Conservation (phyloP, 2,113 vertebrate genomes). For the Camelus dromedarius region DNA sequence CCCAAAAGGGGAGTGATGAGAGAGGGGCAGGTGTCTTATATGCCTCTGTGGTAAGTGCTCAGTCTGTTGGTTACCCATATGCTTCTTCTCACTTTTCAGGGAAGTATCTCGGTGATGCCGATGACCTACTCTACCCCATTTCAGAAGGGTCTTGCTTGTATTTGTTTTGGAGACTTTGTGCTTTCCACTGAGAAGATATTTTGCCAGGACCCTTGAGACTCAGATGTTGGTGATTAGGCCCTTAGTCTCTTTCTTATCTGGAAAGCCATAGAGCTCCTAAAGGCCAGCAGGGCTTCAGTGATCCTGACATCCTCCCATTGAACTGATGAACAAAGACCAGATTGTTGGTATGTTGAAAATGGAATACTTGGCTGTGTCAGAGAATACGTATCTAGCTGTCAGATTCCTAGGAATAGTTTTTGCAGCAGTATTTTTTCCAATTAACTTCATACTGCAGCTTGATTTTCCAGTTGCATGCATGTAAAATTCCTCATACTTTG, state of each 20-base stretch:
- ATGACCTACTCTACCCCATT: neutral
- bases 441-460: conserved; percentile 50
- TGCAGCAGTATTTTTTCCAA: conserved; percentile 56
- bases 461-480: conserved; percentile 48
- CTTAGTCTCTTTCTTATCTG: conserved; percentile 55
- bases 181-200: conserved; percentile 36
- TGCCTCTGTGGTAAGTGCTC: neutral
- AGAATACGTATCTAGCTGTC: conserved; percentile 66
- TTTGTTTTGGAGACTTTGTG: conserved; percentile 61
- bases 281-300: conserved; percentile 47
- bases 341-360: conserved; percentile 76
- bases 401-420: conserved; percentile 61
- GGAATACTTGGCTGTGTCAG: conserved; percentile 58
- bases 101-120: neutral
- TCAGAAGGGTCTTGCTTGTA: neutral
- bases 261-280: conserved; percentile 54
- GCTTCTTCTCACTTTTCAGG: conserved; percentile 21
- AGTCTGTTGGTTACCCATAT: neutral
- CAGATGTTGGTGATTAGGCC: conserved; percentile 58
- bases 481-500: conserved; percentile 48
- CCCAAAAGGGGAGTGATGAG: neutral
- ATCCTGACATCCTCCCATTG: conserved; percentile 65
- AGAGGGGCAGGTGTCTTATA: neutral
- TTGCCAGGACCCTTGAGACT: conserved; percentile 25
- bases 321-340: conserved; percentile 73